Percentiles rank a stretch among this genome's conserved stretches.
These are phyloP conservation scores for Clarias platycephalus DNA, from an alignment of 2,797 vertebrate species.

Conservation along the genomic window DNA sequence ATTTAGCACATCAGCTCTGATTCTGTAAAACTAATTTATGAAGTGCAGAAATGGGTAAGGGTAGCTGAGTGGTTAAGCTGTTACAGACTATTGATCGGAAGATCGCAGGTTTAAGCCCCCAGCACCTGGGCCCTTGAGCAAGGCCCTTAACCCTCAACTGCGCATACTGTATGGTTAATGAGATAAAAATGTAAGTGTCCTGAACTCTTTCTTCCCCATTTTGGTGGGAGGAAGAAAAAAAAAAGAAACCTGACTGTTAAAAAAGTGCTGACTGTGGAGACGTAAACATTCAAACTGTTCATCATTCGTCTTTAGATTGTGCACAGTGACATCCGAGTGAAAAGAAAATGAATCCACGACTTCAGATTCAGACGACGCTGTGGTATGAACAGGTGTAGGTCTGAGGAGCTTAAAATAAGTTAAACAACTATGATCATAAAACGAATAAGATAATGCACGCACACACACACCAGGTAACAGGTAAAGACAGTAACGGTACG, in stretches of 20 bases:
- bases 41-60: no score
- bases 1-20: neutral
- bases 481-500: constrained; percentile 2
- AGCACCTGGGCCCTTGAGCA: no score
- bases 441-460: no score
- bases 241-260: neutral
- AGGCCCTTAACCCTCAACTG: no score
- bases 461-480: neutral
- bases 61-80: no score
- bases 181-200: no score
- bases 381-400: no score
- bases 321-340: neutral
- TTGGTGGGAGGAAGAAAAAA: neutral
- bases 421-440: neutral
- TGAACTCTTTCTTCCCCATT: neutral
- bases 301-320: neutral
- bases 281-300: neutral
- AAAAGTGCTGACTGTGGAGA: neutral
- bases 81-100: no score
- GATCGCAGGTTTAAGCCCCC: no score
- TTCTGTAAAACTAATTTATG: neutral
- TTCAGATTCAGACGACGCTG: neutral
- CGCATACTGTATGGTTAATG: no score
- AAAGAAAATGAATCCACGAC: neutral
- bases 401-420: neutral